These are phyloP conservation scores for Cheilosia urbana DNA, from an alignment of 2,888 invertebrate species.

Conservation along the genomic window DNA sequence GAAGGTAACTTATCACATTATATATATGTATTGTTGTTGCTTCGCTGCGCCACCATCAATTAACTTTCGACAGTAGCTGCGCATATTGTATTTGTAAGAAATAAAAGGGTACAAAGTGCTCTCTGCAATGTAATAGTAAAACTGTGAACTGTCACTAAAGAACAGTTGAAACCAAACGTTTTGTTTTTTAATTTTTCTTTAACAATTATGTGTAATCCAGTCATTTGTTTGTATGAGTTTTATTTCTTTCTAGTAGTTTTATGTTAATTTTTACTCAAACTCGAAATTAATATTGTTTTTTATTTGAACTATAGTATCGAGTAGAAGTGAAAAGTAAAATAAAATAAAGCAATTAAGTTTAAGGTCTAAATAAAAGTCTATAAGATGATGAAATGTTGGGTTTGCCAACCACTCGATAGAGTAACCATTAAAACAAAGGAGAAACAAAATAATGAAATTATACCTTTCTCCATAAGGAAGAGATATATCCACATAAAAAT, in stretches of 20 bases:
- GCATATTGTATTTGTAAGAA: constrained; percentile 14
- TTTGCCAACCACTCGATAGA: constrained; percentile 10
- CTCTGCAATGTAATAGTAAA: constrained; percentile 47
- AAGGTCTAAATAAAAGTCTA: constrained; percentile 27
- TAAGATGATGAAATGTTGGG: constrained; percentile 21
- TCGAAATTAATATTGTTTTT: constrained; percentile 13
- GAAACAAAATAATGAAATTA: constrained; percentile 30
- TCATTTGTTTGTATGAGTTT: constrained; percentile 63
- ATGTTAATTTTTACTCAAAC: constrained; percentile 30
- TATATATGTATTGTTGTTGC: background rate
- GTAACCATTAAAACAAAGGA: constrained; percentile 20
- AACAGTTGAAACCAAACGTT: constrained; percentile 30
- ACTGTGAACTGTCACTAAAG: constrained; percentile 48
- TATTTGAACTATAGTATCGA: constrained; percentile 21
- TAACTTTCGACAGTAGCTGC: background rate
- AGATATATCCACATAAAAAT: constrained; percentile 39
- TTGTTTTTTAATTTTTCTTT: constrained; percentile 26
- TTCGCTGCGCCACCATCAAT: constrained; percentile 3
- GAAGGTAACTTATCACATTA: background rate
- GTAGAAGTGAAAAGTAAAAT: constrained; percentile 21
- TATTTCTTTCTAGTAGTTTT: constrained; percentile 34
- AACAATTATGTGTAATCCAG: constrained; percentile 66
- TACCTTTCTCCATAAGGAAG: constrained; percentile 51
- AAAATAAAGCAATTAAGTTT: constrained; percentile 41
- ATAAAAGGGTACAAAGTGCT: constrained; percentile 60